phyloP scores from a whole-genome alignment of 2,113 vertebrate species.

The Psilopsiagon aurifrons region DNA sequence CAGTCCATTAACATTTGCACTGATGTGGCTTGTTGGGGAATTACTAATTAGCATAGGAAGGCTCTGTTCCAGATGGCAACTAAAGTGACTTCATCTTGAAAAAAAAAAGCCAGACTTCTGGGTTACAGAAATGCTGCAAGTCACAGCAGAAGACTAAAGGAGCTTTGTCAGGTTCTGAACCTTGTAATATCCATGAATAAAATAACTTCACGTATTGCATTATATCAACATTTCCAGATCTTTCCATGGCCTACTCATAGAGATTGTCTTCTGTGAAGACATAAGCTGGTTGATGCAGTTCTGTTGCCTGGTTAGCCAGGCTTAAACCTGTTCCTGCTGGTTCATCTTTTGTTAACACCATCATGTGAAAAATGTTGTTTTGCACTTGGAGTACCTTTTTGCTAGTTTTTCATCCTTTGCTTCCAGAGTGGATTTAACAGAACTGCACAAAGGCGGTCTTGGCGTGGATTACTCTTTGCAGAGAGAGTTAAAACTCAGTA shows the following conservation, averaged over 20 bases:
- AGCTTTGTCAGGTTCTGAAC: not conserved
- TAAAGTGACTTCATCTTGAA: not conserved
- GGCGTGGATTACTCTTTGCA: not conserved
- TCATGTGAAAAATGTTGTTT: accelerated
- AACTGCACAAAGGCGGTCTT: not conserved
- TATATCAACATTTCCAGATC: accelerated
- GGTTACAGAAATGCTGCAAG: not conserved
- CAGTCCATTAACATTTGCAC: not conserved
- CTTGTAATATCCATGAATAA: accelerated
- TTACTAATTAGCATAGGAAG: not conserved
- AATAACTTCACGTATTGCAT: not conserved
- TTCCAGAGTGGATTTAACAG: not conserved
- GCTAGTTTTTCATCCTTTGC: not conserved
- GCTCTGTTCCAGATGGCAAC: not conserved
- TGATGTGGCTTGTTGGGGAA: not conserved
- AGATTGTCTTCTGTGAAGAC: not conserved
- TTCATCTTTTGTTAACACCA: not conserved
- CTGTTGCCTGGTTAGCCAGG: not conserved
- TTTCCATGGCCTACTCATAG: not conserved
- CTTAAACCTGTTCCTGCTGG: not conserved
- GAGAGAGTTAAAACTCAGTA: not conserved
- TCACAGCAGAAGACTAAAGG: not conserved
- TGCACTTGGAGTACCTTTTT: not conserved
- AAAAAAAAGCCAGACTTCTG: not conserved
- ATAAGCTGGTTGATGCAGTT: not conserved